Evolutionary conservation across 2,113 vertebrate species (phyloP).

Genomic region (Baryphthengus martii): DNA sequence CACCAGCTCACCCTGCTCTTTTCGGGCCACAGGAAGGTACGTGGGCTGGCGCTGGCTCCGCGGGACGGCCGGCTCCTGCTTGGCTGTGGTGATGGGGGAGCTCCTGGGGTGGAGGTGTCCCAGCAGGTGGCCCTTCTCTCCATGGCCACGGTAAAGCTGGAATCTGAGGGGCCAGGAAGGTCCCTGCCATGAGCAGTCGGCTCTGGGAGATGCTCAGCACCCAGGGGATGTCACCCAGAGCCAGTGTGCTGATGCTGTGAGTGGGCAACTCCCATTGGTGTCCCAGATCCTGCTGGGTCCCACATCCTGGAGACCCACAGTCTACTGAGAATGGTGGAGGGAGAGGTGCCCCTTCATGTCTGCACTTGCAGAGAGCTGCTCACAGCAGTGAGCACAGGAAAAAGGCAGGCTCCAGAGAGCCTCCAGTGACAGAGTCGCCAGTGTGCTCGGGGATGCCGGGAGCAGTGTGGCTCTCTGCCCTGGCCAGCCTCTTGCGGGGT

Average conservation of each 20-base stretch:
- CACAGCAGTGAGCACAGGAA: not conserved
- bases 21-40: conserved; percentile 88
- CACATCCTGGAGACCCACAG: not conserved
- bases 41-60: not conserved
- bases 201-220: not conserved
- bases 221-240: not conserved
- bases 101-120: not conserved
- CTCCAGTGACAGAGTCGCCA: not conserved
- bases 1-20: conserved; percentile 93
- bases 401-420: not conserved
- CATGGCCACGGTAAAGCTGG: not conserved
- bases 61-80: not conserved
- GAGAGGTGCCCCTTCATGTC: not conserved
- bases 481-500: not conserved
- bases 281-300: not conserved
- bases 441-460: not conserved
- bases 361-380: not conserved
- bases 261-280: not conserved
- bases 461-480: not conserved
- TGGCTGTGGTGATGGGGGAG: not conserved
- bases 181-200: not conserved
- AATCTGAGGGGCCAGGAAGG: not conserved
- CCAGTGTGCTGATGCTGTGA: not conserved
- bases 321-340: not conserved
- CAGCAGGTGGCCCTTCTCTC: accelerated